Evolutionary conservation across 2,888 invertebrate species (phyloP), one percentile per base, ranked within the genome.

Genomic region (Pandemis corylana): DNA sequence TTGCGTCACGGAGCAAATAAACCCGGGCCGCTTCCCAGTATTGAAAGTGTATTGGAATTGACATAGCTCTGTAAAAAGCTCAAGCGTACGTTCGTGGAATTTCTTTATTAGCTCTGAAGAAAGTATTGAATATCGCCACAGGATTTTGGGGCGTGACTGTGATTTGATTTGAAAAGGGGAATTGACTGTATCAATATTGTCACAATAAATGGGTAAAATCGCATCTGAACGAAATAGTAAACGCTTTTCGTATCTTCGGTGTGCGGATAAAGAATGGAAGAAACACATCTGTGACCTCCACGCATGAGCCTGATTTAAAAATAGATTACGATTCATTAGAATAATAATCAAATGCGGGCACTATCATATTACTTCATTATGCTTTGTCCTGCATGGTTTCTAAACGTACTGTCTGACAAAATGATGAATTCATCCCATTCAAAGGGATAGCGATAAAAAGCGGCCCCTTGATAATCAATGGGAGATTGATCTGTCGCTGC

Each of bases 351-450:
- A 44, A 75, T 75, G 70, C 74, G 74, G 74, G 74, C 59, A 63
- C 59, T 73, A 67, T 75, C 71, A 13, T 3, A 62, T 71, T 71
- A 65, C 71, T 71, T 28, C 59, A 28, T 28, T 56, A 20, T 56
- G 56, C 56, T 56, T 59, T 67, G 67, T 53, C 56, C n/a, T 28
- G 51, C 51, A 68, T 53, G 66, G 67, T 67, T 53, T 44, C 70
- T 71, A 53, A 66, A 62, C 53, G 46, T 53, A 36, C 65, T 70
- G 42, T 13, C 68, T n/a, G 62, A 44, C 62, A 46, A 70, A 51
- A 36, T 70, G 69, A 74, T 74, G 74, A 66, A 74, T 69, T 74
- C 63, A 74, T 65, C 36, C 13, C 44, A 68, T 59, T 71, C 63
- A 46, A 46, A 13, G 68, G 28, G 28, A 36, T 36, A 42, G 5